These are phyloP conservation scores for Euleptes europaea DNA, from an alignment of 2,113 vertebrate genomes.

Conservation along the genomic window DNA sequence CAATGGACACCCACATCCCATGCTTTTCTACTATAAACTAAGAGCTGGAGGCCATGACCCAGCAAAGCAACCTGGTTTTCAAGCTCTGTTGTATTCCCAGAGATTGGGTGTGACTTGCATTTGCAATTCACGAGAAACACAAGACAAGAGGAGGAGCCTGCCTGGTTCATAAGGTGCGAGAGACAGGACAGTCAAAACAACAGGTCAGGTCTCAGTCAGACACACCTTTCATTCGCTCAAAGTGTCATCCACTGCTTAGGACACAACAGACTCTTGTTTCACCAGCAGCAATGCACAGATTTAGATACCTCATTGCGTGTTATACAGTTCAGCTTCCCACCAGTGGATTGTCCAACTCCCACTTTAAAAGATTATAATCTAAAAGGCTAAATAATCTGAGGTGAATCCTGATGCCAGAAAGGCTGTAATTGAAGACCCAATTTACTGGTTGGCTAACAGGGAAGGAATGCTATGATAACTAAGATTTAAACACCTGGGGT, in stretches of 20 bases:
- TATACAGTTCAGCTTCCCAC: constrained; percentile 42
- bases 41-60: not conserved
- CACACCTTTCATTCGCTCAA: constrained; percentile 18
- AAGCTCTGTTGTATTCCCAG: not conserved
- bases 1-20: not conserved
- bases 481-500: not conserved
- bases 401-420: not conserved
- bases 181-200: constrained; percentile 31
- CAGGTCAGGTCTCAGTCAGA: not conserved
- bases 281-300: constrained; percentile 51
- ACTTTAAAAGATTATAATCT: constrained; percentile 33
- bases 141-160: not conserved
- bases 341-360: not conserved
- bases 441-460: not conserved
- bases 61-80: not conserved
- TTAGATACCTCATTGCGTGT: constrained; percentile 30
- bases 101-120: not conserved
- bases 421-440: accelerated
- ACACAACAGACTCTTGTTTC: constrained; percentile 50
- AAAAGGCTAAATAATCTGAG: constrained; percentile 9
- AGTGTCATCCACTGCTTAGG: not conserved
- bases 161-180: constrained; percentile 30
- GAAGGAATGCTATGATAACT: not conserved
- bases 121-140: constrained; percentile 6
- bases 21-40: constrained; percentile 7